Base-by-base conservation (phyloP, 2,888 invertebrate species). In the Sthenelais limicola region DNA sequence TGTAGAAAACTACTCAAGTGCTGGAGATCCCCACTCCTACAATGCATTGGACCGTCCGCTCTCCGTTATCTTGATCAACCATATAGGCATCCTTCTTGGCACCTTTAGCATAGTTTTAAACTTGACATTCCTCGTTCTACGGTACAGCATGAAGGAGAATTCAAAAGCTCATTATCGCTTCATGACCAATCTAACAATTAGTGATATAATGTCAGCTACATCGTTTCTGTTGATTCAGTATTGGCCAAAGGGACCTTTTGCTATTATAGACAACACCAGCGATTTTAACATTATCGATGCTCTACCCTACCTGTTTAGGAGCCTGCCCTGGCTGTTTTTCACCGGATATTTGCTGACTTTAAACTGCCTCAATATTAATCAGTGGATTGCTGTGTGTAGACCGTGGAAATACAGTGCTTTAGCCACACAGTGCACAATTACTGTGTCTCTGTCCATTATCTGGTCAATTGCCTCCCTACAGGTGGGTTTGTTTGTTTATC, bases 261-360 rank as follows among this genome's bases (percentile, higher is more conserved):
- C 56, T 9, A 32, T 38, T 62, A 74, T 74, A 15, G 49, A 74
- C 32, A 24, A 48, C 18, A 4, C n/a, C 3, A 15, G 54, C 43
- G 67, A 75, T 48, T 74, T 69, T 38, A 28, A 71, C 24, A 33
- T 77, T 28, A 32, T 54, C 21, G 47, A 69, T 3, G 72, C 30
- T 0, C 66, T 77, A 52, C 73, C 73, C 12, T 76, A 74, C 43
- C 35, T 73, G n/a, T 73, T 74, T 28, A 67, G 75, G 21, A 58
- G 74, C 18, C 48, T 68, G 15, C 77, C 77, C 43, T 77, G 77
- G 77, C 68, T 77, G 71, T 76, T 76, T 52, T 73, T 77, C 66
- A 77, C 77, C 51, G 68, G 52, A 35, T 77, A 75, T 48, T 35
- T 77, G 48, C 68, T 77, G 35, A 75, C 77, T 1, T 67, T 77